phyloP scores from a whole-genome alignment of 2,113 vertebrate genomes.

The Gulo gulo region DNA sequence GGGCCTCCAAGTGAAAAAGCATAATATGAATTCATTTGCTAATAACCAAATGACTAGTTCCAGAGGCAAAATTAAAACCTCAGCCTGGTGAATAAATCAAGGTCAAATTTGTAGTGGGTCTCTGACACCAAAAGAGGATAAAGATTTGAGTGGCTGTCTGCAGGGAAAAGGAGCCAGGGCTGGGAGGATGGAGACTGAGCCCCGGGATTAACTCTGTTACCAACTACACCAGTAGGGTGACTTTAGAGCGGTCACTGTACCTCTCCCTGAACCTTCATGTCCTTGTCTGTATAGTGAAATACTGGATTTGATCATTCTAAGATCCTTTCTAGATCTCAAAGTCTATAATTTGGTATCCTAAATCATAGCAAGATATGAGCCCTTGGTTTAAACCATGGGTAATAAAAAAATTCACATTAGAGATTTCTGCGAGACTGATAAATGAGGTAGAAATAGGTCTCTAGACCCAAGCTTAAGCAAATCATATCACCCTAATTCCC shows the following conservation, averaged over 20 bases:
- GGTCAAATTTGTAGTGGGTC: not conserved
- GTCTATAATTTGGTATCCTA: not conserved
- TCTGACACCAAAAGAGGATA: not conserved
- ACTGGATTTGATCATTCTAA: not conserved
- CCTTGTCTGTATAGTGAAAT: not conserved
- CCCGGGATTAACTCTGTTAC: not conserved
- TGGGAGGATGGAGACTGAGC: not conserved
- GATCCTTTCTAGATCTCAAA: not conserved
- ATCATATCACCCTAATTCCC: not conserved
- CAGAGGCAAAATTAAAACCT: slow-evolving; percentile 25
- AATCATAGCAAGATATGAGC: not conserved
- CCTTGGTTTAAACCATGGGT: not conserved
- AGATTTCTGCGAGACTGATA: not conserved
- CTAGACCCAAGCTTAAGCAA: not conserved
- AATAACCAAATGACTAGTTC: slow-evolving; percentile 2
- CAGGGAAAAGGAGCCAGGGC: not conserved
- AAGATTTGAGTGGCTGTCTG: not conserved
- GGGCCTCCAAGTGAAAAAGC: not conserved
- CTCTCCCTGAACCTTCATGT: not conserved
- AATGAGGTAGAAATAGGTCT: slow-evolving; percentile 1
- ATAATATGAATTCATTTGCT: not conserved
- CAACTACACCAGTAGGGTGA: not conserved
- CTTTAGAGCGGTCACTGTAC: not conserved
- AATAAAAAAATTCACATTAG: not conserved
- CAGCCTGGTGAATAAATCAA: not conserved